Evolutionary conservation across 2,888 invertebrate species (phyloP), one percentile per base, ranked within the genome.

Genomic region (Lycia hirtaria): DNA sequence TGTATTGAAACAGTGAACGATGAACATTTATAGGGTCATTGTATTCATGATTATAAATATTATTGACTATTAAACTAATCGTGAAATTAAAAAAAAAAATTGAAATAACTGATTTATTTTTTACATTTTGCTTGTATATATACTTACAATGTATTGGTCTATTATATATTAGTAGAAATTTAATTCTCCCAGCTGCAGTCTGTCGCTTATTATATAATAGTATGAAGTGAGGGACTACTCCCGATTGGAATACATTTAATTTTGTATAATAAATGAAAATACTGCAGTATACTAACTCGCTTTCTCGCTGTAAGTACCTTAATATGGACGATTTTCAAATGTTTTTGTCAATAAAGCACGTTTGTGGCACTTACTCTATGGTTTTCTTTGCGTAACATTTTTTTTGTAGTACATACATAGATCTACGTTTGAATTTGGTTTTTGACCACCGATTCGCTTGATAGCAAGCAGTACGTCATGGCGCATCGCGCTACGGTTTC

Each of bases 261-360:
- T 35, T 22, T 33, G 35, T 17, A 47, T 10, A 5, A 35, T 47
- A 47, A 9, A 26, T 33, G 49, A 50, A 44, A 40, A 48, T 43
- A 48, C 15, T 49, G 33, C 45, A 43, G 14, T 12, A 26, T 41
- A 10, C 9, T 38, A 30, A 35, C 48, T 58, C 48, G 84, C 81
- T 83, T 83, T 69, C 73, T 78, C 71, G 79, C 80, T 89, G 84
- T 88, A 86, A 64, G 81, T 82, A 81, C n/a, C n/a, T n/a, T n/a
- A 69, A 72, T 80, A 76, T 72, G 80, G 76, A 79, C 72, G 67
- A 75, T 75, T 83, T 80, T 85, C 80, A 78, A 75, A 74, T 76
- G 76, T 83, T 83, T 87, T 83, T 88, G 80, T 87, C 80, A 89
- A 83, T 91, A 91, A 87, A 91, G 88, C 89, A 90, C 89, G 80